Conservation (phyloP, 2,113 vertebrate genomes). For the Piaya cayana region DNA sequence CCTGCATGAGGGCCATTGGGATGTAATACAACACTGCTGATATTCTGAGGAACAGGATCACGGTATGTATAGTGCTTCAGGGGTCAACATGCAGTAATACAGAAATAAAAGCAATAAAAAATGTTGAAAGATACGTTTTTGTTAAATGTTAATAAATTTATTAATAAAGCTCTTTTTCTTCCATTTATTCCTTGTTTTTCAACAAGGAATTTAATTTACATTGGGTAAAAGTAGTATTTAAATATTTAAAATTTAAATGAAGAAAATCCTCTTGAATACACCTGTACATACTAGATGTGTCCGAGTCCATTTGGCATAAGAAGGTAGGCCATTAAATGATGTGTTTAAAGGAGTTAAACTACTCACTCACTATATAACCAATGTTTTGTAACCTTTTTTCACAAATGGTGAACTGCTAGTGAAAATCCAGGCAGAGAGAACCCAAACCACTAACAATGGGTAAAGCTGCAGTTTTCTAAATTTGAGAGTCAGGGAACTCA, state of each 20-base stretch:
- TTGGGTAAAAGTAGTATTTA: slow-evolving; percentile 43
- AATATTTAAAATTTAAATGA: slow-evolving; percentile 75
- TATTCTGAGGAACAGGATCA: background rate
- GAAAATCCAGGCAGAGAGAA: slow-evolving; percentile 24
- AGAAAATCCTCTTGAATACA: slow-evolving; percentile 53
- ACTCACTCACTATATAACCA: slow-evolving; percentile 30
- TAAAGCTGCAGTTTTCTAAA: background rate
- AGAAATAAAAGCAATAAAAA: background rate
- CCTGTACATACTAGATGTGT: slow-evolving; percentile 56
- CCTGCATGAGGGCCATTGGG: fast-evolving
- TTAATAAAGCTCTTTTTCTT: fast-evolving
- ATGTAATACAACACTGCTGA: background rate
- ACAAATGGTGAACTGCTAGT: slow-evolving; percentile 18
- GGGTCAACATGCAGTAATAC: background rate
- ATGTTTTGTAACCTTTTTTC: slow-evolving; percentile 52
- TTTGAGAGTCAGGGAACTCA: background rate
- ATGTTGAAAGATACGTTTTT: background rate
- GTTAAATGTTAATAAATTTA: background rate
- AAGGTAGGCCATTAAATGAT: slow-evolving; percentile 69
- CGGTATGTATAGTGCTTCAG: background rate
- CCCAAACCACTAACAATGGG: background rate
- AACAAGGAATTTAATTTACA: slow-evolving; percentile 29
- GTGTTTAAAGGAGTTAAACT: slow-evolving; percentile 61
- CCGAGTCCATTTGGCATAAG: slow-evolving; percentile 60
- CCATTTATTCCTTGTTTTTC: background rate